Evolutionary conservation across 1,140 invertebrate species (phyloP).

Genomic region (Macrobrachium rosenbergii): DNA sequence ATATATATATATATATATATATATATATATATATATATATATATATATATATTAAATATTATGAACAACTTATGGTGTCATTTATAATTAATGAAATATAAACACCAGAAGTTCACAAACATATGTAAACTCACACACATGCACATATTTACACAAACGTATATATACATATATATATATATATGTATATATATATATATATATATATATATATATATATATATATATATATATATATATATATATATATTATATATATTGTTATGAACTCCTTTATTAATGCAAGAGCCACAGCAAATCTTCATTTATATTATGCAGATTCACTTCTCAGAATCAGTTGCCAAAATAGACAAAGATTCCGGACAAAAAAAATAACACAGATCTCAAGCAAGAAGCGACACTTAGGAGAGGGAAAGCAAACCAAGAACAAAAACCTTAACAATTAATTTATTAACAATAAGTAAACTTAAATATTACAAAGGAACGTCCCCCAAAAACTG

Average conservation of each 20-base stretch:
- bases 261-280: too few relatives aligned
- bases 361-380: too few relatives aligned
- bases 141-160: neutral
- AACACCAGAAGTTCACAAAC: neutral
- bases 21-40: conserved; percentile 30
- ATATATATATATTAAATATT: conserved; percentile 24
- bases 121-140: conserved; percentile 6
- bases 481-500: too few relatives aligned
- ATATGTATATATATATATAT: conserved; percentile 8
- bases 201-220: conserved; percentile 9
- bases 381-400: too few relatives aligned
- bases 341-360: too few relatives aligned
- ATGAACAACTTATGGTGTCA: neutral
- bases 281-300: too few relatives aligned
- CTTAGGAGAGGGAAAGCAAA: too few relatives aligned
- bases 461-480: too few relatives aligned
- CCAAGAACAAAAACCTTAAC: too few relatives aligned
- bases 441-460: too few relatives aligned
- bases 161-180: conserved; percentile 6
- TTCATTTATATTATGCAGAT: too few relatives aligned
- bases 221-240: conserved; percentile 27
- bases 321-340: too few relatives aligned
- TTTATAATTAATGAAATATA: neutral
- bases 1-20: conserved; percentile 14
- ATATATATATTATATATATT: conserved; percentile 23